phyloP scores from a whole-genome alignment of 2,888 invertebrate genomes.

The Eumerus sabulonum region DNA sequence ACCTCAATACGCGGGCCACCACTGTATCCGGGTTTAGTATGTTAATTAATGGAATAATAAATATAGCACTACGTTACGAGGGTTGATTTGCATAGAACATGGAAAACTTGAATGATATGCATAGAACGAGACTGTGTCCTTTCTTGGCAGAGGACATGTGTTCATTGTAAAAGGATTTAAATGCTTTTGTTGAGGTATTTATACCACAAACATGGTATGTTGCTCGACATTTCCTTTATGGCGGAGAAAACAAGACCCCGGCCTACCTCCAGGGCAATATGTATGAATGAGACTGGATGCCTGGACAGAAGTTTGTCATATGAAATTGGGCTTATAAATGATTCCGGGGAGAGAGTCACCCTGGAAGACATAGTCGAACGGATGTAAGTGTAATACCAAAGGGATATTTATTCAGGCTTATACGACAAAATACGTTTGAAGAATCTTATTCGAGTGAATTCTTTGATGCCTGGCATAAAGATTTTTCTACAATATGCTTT shows the following conservation, averaged over 20 bases:
- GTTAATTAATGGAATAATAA: conserved; percentile 66
- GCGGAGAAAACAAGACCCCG: conserved; percentile 50
- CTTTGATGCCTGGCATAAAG: no score
- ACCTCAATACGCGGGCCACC: no score
- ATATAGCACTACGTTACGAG: conserved; percentile 52
- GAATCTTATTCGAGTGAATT: no score
- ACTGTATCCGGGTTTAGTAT: conserved; percentile 37
- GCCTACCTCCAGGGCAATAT: conserved; percentile 33
- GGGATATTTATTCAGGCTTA: no score
- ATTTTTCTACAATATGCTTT: no score
- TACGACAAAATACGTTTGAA: no score
- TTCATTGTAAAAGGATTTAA: conserved; percentile 38
- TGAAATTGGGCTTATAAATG: no score
- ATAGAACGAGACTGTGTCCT: conserved; percentile 16
- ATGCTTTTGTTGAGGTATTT: conserved; percentile 37
- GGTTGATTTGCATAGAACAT: conserved; percentile 67
- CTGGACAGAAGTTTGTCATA: no score
- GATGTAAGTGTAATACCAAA: no score
- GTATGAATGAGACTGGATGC: no score
- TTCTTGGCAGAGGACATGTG: conserved; percentile 35
- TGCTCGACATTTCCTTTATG: conserved; percentile 55
- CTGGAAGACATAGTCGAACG: no score
- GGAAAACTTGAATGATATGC: conserved; percentile 43
- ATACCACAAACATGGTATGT: conserved; percentile 47
- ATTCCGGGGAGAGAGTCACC: no score